These are phyloP conservation scores for Cryptoprocta ferox DNA, from an alignment of 2,797 vertebrate species.

Conservation along the genomic window DNA sequence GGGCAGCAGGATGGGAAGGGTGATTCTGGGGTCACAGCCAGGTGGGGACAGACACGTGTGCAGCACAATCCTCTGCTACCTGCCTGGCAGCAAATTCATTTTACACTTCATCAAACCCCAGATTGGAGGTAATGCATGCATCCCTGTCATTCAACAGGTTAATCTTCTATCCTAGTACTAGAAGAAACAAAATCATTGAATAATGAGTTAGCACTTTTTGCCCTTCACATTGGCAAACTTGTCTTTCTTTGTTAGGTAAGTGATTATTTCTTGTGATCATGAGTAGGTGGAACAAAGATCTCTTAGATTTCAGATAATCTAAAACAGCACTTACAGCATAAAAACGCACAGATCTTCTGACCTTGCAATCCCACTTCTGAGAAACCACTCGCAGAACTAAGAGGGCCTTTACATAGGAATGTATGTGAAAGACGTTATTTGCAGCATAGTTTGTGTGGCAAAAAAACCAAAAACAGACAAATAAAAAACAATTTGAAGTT, in stretches of 20 bases:
- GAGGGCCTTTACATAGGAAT: background rate
- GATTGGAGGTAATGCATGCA: background rate
- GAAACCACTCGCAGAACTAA: background rate
- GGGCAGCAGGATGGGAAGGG: background rate
- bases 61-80: no score
- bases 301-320: background rate
- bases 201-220: background rate
- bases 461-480: background rate
- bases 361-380: background rate
- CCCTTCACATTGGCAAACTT: background rate
- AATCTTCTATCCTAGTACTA: background rate
- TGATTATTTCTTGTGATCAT: no score
- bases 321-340: background rate
- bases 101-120: background rate
- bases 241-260: background rate
- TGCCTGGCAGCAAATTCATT: background rate
- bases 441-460: background rate
- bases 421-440: background rate
- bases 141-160: background rate
- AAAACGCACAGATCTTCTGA: background rate
- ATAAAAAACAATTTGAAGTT: background rate
- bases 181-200: background rate
- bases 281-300: background rate
- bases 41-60: background rate
- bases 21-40: background rate